These are phyloP conservation scores for Panulirus ornatus DNA, from an alignment of 1,140 invertebrate genomes.

Conservation along the genomic window DNA sequence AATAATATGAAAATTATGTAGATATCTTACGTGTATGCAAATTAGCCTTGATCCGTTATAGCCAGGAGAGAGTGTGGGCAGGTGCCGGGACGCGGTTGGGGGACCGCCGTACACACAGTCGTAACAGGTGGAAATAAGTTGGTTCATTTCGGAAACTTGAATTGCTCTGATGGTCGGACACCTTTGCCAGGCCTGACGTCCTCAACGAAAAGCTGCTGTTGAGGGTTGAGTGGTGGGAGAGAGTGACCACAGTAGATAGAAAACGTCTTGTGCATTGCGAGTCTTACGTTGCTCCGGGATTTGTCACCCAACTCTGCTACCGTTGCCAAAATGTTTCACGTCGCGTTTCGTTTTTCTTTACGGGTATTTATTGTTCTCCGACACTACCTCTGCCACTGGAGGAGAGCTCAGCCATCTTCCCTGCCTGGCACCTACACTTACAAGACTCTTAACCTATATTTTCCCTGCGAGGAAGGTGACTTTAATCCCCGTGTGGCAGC, in stretches of 20 bases:
- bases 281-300: not conserved
- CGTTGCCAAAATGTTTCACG: not conserved
- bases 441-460: too few relatives aligned
- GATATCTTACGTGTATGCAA: too few relatives aligned
- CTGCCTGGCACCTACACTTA: too few relatives aligned
- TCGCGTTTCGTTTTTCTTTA: not conserved
- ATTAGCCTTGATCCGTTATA: not conserved
- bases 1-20: too few relatives aligned
- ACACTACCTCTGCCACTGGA: too few relatives aligned
- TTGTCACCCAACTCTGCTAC: not conserved
- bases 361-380: too few relatives aligned
- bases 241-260: not conserved
- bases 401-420: too few relatives aligned
- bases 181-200: not conserved
- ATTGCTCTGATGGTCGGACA: not conserved
- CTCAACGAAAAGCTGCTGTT: not conserved
- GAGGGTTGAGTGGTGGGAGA: not conserved
- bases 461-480: too few relatives aligned
- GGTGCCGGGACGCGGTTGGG: not conserved
- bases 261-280: not conserved
- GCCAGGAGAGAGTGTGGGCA: not conserved
- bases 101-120: too few relatives aligned
- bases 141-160: not conserved
- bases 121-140: not conserved
- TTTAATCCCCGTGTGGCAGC: too few relatives aligned